Percentiles rank a stretch among this genome's conserved stretches.
These are phyloP conservation scores for Spodoptera littoralis DNA, from an alignment of 2,888 invertebrate genomes.

Conservation along the genomic window DNA sequence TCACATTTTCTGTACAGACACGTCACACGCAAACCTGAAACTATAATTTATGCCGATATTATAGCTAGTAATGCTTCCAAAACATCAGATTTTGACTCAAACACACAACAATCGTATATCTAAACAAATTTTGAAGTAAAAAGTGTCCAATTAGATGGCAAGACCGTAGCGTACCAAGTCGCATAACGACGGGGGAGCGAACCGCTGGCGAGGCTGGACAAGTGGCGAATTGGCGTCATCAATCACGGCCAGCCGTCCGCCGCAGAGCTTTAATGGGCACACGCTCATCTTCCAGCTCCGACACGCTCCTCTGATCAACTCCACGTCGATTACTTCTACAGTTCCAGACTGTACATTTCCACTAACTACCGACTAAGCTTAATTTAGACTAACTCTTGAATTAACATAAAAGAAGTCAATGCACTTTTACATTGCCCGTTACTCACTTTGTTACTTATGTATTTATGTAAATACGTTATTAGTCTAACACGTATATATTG, in stretches of 20 bases:
- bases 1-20: no score
- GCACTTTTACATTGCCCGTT: no score
- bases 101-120: slow-evolving; percentile 14
- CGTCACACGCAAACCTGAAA: no score
- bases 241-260: slow-evolving; percentile 77
- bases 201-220: slow-evolving; percentile 64
- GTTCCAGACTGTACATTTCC: slow-evolving; percentile 28
- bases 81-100: not conserved
- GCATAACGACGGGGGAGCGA: slow-evolving; percentile 52
- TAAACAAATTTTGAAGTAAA: slow-evolving; percentile 45
- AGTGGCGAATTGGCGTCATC: slow-evolving; percentile 84
- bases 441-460: no score
- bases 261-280: slow-evolving; percentile 76
- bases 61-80: no score
- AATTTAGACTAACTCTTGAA: slow-evolving; percentile 14
- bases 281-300: slow-evolving; percentile 68
- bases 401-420: not conserved
- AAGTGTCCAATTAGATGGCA: slow-evolving; percentile 62
- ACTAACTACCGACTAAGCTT: slow-evolving; percentile 9
- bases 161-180: slow-evolving; percentile 63
- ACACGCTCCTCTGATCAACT: slow-evolving; percentile 68
- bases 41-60: no score
- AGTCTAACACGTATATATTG: no score
- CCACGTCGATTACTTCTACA: slow-evolving; percentile 63
- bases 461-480: no score